These are phyloP conservation scores for Lophotis ruficrista DNA, from an alignment of 2,113 vertebrate species.

Conservation along the genomic window DNA sequence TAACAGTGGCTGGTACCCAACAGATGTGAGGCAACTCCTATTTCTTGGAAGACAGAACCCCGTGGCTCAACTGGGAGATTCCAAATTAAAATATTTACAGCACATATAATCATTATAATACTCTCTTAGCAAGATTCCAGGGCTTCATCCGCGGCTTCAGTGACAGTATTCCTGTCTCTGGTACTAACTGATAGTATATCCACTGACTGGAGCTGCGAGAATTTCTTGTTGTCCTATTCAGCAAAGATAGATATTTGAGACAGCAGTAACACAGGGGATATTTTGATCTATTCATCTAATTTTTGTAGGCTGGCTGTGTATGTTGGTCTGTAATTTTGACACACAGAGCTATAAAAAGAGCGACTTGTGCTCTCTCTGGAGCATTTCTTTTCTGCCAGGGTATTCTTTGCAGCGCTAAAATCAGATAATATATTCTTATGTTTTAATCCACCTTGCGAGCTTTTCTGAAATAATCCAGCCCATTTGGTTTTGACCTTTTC, in stretches of 20 bases:
- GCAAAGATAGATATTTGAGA: background rate
- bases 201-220: background rate
- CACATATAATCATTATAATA: background rate
- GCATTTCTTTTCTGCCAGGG: background rate
- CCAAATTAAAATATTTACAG: conserved; percentile 18
- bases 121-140: background rate
- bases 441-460: background rate
- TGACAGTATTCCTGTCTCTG: background rate
- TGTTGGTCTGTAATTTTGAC: background rate
- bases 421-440: background rate
- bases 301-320: background rate
- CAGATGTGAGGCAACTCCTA: background rate
- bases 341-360: background rate
- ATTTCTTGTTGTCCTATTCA: background rate
- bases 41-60: background rate
- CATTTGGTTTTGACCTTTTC: background rate
- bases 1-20: background rate
- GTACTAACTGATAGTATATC: background rate
- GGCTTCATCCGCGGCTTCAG: background rate
- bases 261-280: background rate
- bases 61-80: background rate
- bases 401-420: background rate
- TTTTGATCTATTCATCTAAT: background rate
- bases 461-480: background rate
- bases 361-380: background rate